Conservation (phyloP, 2,797 vertebrate genomes). For the Megaceryle alcyon region DNA sequence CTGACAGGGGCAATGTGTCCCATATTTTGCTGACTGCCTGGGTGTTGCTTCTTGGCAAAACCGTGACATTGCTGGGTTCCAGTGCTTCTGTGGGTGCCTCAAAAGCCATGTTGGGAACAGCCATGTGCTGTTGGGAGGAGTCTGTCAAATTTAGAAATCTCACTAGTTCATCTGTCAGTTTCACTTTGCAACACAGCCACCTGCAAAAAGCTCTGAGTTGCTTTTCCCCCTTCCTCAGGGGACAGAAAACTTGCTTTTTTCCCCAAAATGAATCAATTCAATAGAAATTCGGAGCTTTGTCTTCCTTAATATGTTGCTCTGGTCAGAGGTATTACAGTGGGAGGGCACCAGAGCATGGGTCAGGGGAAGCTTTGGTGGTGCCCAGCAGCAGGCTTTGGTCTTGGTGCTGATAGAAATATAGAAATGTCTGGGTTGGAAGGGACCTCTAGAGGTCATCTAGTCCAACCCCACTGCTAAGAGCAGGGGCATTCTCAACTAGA, state of each 20-base stretch:
- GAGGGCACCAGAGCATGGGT: not conserved
- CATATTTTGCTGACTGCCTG: not conserved
- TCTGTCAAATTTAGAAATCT: not conserved
- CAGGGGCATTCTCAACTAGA: too few relatives aligned
- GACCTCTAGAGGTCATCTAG: too few relatives aligned
- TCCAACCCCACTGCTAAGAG: too few relatives aligned
- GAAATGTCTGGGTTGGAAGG: too few relatives aligned
- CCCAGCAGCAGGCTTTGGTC: not conserved
- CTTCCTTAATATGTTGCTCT: not conserved
- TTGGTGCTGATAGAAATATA: not conserved
- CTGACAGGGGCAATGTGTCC: fast-evolving
- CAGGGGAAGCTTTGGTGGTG: not conserved
- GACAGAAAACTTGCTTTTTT: not conserved
- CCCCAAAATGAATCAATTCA: not conserved
- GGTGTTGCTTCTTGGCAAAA: not conserved
- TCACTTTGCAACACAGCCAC: constrained; percentile 34
- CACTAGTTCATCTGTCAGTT: not conserved
- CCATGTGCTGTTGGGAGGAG: fast-evolving
- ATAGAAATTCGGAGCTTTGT: not conserved
- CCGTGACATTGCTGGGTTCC: not conserved
- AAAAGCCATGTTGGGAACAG: not conserved
- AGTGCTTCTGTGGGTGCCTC: not conserved
- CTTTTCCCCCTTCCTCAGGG: not conserved
- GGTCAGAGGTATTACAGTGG: not conserved
- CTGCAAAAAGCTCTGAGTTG: not conserved